Conservation (phyloP, 2,113 vertebrate genomes). For the Aythya baeri region DNA sequence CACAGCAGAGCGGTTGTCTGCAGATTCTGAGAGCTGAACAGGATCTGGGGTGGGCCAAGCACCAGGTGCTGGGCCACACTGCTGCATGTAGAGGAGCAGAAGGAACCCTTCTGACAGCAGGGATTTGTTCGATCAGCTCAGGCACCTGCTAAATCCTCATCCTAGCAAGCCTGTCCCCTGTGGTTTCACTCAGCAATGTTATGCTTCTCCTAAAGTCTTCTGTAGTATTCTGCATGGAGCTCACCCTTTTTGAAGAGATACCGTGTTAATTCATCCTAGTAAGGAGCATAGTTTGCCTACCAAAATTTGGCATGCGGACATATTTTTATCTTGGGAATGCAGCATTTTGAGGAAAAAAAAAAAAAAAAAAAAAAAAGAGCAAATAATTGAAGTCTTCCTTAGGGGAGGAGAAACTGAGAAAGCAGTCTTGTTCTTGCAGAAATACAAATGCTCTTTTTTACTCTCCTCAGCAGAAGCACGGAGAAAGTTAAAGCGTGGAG, state of each 20-base stretch:
- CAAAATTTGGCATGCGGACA: neutral
- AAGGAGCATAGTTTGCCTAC: neutral
- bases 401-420: neutral
- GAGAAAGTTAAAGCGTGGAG: neutral
- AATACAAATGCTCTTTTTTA: neutral
- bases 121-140: neutral
- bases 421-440: neutral
- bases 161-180: rapidly evolving
- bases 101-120: neutral
- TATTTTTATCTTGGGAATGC: neutral
- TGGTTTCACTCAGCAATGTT: neutral
- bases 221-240: neutral
- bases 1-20: neutral
- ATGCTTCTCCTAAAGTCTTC: neutral
- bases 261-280: neutral
- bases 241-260: neutral
- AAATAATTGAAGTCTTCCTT: neutral
- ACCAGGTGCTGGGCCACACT: rapidly evolving
- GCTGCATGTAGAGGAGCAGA: neutral
- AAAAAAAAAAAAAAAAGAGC: neutral
- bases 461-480: neutral
- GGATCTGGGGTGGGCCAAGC: neutral
- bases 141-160: neutral
- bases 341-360: neutral
- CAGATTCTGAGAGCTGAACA: neutral